Conservation (phyloP, 2,888 invertebrate species). For the Coleophora flavipennella region DNA sequence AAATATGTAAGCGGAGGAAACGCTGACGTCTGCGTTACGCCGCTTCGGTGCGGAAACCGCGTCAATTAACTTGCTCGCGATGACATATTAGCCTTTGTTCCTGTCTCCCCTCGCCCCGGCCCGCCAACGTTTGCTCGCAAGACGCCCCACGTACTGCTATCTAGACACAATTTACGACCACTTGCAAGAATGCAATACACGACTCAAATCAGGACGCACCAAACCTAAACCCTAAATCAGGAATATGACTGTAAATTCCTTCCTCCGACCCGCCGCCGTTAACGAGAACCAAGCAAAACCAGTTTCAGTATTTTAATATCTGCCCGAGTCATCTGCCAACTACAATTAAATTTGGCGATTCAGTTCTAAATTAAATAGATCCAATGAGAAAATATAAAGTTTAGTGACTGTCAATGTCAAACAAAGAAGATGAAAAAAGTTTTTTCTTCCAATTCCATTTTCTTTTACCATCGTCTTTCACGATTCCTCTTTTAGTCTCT, state of each 20-base stretch:
- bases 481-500: slow-evolving; percentile 67
- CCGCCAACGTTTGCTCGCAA: slow-evolving; percentile 44
- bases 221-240: slow-evolving; percentile 13
- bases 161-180: slow-evolving; percentile 15
- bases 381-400: slow-evolving; percentile 65
- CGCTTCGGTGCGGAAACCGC: slow-evolving; percentile 65
- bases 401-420: slow-evolving; percentile 70
- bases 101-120: slow-evolving; percentile 26
- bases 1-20: slow-evolving; percentile 65
- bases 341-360: slow-evolving; percentile 53
- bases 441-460: slow-evolving; percentile 67
- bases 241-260: slow-evolving; percentile 5
- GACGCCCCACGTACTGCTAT: slow-evolving; percentile 29
- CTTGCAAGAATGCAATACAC: slow-evolving; percentile 25
- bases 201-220: slow-evolving; percentile 20
- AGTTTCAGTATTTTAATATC: slow-evolving; percentile 39
- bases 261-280: no score
- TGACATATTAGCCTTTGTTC: slow-evolving; percentile 72
- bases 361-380: slow-evolving; percentile 68
- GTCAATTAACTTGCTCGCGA: slow-evolving; percentile 68
- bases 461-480: slow-evolving; percentile 66
- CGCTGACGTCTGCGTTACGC: slow-evolving; percentile 63
- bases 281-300: not conserved
- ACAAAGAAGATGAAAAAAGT: slow-evolving; percentile 73
- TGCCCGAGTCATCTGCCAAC: slow-evolving; percentile 48